phyloP scores from a whole-genome alignment of 2,113 vertebrate species.

The Mesitornis unicolor region DNA sequence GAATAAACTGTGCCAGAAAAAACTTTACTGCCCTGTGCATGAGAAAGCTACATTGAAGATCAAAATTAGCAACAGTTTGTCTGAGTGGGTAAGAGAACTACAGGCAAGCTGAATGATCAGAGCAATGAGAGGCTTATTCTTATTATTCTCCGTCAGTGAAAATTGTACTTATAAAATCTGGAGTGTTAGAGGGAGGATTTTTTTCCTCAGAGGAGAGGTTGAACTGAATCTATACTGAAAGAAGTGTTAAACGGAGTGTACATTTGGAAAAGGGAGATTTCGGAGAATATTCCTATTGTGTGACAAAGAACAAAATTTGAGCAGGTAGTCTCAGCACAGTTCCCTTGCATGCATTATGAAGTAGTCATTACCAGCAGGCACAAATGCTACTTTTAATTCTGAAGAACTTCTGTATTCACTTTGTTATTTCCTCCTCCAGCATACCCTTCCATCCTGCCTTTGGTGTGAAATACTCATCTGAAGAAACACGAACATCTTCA shows the following conservation, averaged over 20 bases:
- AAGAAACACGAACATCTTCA: not conserved
- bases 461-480: not conserved
- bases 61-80: not conserved
- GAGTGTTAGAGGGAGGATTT: not conserved
- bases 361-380: not conserved
- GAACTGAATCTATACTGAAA: not conserved
- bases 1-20: not conserved
- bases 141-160: not conserved
- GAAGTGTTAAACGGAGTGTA: not conserved
- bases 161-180: not conserved
- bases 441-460: not conserved
- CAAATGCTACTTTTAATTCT: not conserved
- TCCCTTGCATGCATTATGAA: not conserved
- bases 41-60: not conserved
- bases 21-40: not conserved
- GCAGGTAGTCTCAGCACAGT: not conserved
- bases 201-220: not conserved
- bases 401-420: not conserved
- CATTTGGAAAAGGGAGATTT: not conserved
- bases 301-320: not conserved
- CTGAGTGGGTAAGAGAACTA: not conserved
- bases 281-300: not conserved
- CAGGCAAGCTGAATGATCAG: not conserved
- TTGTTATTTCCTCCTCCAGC: not conserved
- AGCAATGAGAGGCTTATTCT: not conserved